These are phyloP conservation scores for Vicugna pacos DNA, from an alignment of 2,113 vertebrate genomes.

Conservation along the genomic window DNA sequence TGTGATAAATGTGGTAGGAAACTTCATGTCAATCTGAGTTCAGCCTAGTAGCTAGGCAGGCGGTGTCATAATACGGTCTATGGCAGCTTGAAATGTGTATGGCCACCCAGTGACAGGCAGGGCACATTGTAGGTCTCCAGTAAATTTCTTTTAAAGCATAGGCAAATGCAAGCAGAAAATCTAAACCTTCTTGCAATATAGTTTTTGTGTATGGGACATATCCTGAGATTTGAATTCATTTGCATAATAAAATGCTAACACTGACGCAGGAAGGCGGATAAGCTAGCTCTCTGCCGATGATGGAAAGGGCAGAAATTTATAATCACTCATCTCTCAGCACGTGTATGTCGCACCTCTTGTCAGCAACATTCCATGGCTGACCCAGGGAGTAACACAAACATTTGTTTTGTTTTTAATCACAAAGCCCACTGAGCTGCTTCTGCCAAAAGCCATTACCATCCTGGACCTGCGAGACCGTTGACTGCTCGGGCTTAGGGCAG, in stretches of 20 bases:
- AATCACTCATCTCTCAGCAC: neutral
- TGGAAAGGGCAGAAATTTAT: neutral
- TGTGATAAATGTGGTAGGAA: neutral
- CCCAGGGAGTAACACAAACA: neutral
- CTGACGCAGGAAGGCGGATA: neutral
- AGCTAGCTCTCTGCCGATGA: neutral
- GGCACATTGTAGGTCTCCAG: neutral
- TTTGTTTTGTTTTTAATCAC: slow-evolving; percentile 62
- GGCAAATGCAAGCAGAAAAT: neutral
- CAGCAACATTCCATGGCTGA: neutral
- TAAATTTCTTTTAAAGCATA: neutral
- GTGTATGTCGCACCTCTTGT: neutral
- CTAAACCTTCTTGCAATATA: neutral
- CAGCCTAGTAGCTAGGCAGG: neutral
- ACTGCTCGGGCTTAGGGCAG: neutral
- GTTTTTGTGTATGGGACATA: neutral
- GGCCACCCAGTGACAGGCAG: neutral
- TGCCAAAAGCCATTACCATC: neutral
- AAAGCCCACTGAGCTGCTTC: neutral
- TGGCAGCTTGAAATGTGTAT: neutral
- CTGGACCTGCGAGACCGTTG: neutral
- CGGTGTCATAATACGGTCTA: accelerated
- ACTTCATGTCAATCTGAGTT: neutral
- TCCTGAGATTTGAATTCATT: neutral
- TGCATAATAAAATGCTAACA: neutral